These are phyloP conservation scores for Scaptomyza hsui DNA, from an alignment of 1,140 invertebrate species.

Conservation along the genomic window DNA sequence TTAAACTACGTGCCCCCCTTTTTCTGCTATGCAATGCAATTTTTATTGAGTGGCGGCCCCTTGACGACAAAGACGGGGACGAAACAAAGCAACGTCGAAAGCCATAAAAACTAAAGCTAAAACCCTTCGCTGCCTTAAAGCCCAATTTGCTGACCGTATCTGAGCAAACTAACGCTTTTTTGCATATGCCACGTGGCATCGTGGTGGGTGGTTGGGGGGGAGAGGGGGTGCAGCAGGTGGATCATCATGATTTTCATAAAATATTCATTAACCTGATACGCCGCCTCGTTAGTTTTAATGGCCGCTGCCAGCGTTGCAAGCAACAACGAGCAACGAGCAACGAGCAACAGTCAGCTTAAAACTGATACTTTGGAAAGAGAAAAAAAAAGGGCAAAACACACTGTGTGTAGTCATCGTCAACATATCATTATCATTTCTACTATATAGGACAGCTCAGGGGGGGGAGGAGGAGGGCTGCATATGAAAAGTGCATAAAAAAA, in stretches of 20 bases:
- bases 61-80: background rate
- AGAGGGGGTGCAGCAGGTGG: slow-evolving; percentile 19
- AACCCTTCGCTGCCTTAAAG: slow-evolving; percentile 21
- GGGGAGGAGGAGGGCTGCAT: background rate
- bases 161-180: background rate
- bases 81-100: background rate
- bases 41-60: slow-evolving; percentile 64
- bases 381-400: background rate
- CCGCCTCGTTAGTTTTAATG: slow-evolving; percentile 76
- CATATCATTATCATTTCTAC: slow-evolving; percentile 30
- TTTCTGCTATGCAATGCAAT: slow-evolving; percentile 67
- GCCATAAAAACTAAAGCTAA: slow-evolving; percentile 17
- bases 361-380: background rate
- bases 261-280: slow-evolving; percentile 78
- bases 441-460: slow-evolving; percentile 30
- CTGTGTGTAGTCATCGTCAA: slow-evolving; percentile 46
- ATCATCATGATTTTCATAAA: slow-evolving; percentile 54
- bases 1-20: slow-evolving; percentile 71
- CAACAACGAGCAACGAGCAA: no score
- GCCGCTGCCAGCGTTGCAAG: slow-evolving; percentile 54
- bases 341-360: background rate
- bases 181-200: no score
- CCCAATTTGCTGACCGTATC: slow-evolving; percentile 18
- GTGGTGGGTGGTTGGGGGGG: no score
- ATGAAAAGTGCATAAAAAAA: no score